Evolutionary conservation across 2,113 vertebrate species (phyloP).

Genomic region (Ahaetulla prasina): DNA sequence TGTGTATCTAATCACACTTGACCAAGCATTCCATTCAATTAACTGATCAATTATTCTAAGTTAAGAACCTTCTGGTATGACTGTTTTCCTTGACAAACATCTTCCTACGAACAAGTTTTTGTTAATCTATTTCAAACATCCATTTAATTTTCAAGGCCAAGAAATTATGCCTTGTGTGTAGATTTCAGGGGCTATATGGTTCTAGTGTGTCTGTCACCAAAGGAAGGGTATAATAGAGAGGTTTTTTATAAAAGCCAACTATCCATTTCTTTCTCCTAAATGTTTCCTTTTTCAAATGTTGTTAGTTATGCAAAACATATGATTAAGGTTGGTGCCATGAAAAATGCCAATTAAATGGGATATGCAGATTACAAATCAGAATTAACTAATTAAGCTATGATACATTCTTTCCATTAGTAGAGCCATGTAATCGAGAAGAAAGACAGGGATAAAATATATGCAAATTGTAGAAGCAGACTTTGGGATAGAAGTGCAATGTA

Average conservation of each 20-base stretch:
- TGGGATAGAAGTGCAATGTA: conserved; percentile 37
- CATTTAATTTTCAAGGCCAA: not conserved
- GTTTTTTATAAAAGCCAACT: conserved; percentile 7
- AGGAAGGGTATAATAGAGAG: not conserved
- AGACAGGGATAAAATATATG: conserved; percentile 27
- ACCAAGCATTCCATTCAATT: not conserved
- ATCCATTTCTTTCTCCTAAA: conserved; percentile 14
- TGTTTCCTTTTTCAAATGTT: conserved; percentile 41
- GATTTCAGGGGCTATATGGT: not conserved
- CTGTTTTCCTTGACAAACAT: not conserved
- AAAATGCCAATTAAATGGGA: conserved; percentile 52
- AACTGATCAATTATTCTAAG: not conserved
- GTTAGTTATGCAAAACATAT: conserved; percentile 44
- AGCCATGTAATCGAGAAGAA: not conserved
- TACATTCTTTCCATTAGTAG: conserved; percentile 45
- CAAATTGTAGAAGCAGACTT: conserved; percentile 38
- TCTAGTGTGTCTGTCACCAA: not conserved
- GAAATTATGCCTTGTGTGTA: not conserved
- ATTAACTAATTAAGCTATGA: conserved; percentile 54
- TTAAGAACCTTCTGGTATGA: not conserved
- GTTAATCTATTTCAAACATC: not conserved
- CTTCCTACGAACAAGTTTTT: not conserved
- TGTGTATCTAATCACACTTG: not conserved
- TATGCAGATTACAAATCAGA: conserved; percentile 48
- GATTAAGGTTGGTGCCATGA: conserved; percentile 43